Conservation (phyloP, 2,797 vertebrate species). For the Periparus ater region DNA sequence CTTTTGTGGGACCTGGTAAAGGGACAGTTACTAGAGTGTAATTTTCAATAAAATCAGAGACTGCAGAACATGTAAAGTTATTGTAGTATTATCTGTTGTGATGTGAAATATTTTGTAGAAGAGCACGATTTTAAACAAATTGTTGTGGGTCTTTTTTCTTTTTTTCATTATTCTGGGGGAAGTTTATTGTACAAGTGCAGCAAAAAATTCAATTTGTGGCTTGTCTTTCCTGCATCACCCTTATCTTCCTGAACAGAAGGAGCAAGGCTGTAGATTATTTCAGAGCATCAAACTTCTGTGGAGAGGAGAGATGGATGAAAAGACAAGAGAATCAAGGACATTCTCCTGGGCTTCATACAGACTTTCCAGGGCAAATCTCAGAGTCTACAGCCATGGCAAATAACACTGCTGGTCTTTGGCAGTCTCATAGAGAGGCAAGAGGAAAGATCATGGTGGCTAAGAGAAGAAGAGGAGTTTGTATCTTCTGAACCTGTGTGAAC, state of each 20-base stretch:
- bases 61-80: neutral
- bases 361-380: neutral
- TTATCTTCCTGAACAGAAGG: neutral
- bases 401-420: neutral
- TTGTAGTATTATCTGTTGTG: neutral
- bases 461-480: neutral
- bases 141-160: neutral
- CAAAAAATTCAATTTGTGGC: neutral
- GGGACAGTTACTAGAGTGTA: neutral
- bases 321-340: too few species aligned
- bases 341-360: neutral
- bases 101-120: neutral
- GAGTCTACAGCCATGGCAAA: neutral
- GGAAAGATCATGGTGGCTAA: neutral
- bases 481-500: neutral
- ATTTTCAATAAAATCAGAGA: neutral
- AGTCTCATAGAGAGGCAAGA: neutral
- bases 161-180: neutral
- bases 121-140: neutral
- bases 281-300: neutral
- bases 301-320: neutral
- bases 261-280: neutral
- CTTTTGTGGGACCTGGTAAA: neutral
- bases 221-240: neutral
- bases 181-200: neutral